These are phyloP conservation scores for Amorpha juglandis DNA, from an alignment of 2,888 invertebrate species.

Conservation along the genomic window DNA sequence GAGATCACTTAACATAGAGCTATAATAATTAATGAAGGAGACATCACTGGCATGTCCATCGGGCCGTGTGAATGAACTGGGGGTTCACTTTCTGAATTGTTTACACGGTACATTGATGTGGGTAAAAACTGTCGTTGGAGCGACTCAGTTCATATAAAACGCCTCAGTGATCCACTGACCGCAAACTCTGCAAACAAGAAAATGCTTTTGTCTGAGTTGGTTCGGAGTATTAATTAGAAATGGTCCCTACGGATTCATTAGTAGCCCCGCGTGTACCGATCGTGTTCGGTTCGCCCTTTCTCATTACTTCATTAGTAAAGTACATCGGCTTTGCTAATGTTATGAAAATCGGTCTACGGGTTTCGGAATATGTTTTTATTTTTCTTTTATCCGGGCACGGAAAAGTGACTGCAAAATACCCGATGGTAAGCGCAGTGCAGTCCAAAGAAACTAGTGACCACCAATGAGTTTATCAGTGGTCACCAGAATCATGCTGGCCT, in stretches of 20 bases:
- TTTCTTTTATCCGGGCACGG: too few species aligned
- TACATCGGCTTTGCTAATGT: neutral
- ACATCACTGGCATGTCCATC: conserved; percentile 36
- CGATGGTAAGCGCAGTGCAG: too few species aligned
- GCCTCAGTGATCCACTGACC: conserved; percentile 39
- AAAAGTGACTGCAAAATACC: too few species aligned
- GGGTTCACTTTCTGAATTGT: conserved; percentile 46
- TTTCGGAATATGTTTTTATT: too few species aligned
- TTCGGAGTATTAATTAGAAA: conserved; percentile 17
- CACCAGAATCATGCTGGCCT: too few species aligned
- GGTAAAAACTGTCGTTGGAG: conserved; percentile 36
- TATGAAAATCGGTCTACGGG: neutral
- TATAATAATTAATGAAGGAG: conserved; percentile 45
- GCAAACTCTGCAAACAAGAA: conserved; percentile 42
- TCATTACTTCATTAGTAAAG: conserved; percentile 20
- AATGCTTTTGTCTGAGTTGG: conserved; percentile 43
- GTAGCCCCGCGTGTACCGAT: neutral
- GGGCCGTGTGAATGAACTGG: neutral
- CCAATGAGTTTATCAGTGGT: too few species aligned
- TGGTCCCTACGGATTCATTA: conserved; percentile 9
- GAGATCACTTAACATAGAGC: conserved; percentile 25
- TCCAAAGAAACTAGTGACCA: too few species aligned
- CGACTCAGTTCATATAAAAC: conserved; percentile 45
- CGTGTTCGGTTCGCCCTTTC: conserved; percentile 4
- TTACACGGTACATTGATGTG: conserved; percentile 44